phyloP scores from a whole-genome alignment of 2,113 vertebrate species.

The Myrmecobius fasciatus region DNA sequence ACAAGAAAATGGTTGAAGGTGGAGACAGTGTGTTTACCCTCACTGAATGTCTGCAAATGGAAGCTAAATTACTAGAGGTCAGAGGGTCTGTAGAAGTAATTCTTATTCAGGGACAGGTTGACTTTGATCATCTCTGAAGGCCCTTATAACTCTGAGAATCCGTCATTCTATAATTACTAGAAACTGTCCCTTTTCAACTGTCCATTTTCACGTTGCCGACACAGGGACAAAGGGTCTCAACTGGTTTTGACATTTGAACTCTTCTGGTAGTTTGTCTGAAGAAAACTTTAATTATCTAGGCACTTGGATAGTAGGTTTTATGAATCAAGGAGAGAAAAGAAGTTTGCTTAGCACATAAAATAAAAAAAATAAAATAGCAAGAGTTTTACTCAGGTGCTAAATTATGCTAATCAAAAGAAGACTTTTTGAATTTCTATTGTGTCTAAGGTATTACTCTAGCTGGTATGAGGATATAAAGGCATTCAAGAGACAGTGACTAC shows the following conservation, averaged over 20 bases:
- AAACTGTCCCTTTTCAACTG: not conserved
- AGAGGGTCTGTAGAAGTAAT: not conserved
- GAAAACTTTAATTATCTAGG: conserved; percentile 27
- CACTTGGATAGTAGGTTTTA: not conserved
- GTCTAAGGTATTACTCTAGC: not conserved
- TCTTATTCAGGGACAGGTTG: not conserved
- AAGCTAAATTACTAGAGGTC: not conserved
- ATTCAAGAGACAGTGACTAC: not conserved
- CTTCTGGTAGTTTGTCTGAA: not conserved
- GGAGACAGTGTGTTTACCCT: not conserved
- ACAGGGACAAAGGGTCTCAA: not conserved
- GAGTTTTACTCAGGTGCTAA: not conserved
- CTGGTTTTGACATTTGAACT: not conserved
- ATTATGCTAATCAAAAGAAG: not conserved
- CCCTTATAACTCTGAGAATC: not conserved
- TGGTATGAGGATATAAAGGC: not conserved
- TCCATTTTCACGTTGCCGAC: not conserved
- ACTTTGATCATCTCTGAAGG: not conserved
- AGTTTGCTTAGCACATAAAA: conserved; percentile 48
- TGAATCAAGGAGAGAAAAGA: conserved; percentile 9
- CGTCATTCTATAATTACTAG: not conserved
- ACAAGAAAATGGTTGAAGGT: not conserved
- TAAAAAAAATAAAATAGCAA: conserved; percentile 40
- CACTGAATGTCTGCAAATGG: not conserved
- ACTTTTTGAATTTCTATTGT: not conserved